Evolutionary conservation across 1,140 invertebrate genomes (phyloP), one percentile per base, ranked within the genome.

Genomic region (Hormaphis cornu): DNA sequence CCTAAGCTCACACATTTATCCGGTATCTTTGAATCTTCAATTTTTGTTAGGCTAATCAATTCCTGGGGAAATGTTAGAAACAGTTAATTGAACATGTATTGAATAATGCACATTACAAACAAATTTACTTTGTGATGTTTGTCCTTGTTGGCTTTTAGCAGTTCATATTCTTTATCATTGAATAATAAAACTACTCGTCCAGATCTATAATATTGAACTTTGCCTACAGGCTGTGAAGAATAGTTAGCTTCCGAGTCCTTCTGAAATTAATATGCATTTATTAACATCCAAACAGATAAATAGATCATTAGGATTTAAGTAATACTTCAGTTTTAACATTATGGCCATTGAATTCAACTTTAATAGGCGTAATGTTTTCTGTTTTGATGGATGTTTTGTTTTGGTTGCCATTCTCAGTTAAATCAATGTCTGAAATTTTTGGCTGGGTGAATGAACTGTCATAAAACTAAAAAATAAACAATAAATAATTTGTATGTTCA

Each of bases 1-100:
- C 61, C 61, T 48, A 66, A 48, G 14, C 61, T 66, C 12, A 66
- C 61, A 35, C 48, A 14, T 66, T 66, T 66, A 12, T 66, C 61
- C 0, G 61, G 61, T 48, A 8, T 66, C 5, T 66, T 37, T n/a
- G 61, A 12, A 35, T 63, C 59, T 28, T 33, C 61, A 16, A 33
- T 14, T 3, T 66, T 66, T 24, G 61, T 37, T 35, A 66, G 61
- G 20, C 61, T 66, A 37, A 66, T 50, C 50, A 66, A 66, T 66
- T 66, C 61, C 61, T 66, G 35, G 5, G 33, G 22, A 61, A n/a
- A 24, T n/a, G 1, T 9, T 10, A 40, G 40, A 6, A 7, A 46
- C 4, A 61, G 14, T 61, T 7, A 30, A 61, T 18, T 44, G 2
- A 20, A 61, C 1, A 28, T 40, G 22, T 24, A 16, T n/a, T n/a